Percentiles rank a stretch among this genome's conserved stretches.
These are phyloP conservation scores for Cryptoleucopteryx plumbea DNA, from an alignment of 2,113 vertebrate species.

Conservation along the genomic window DNA sequence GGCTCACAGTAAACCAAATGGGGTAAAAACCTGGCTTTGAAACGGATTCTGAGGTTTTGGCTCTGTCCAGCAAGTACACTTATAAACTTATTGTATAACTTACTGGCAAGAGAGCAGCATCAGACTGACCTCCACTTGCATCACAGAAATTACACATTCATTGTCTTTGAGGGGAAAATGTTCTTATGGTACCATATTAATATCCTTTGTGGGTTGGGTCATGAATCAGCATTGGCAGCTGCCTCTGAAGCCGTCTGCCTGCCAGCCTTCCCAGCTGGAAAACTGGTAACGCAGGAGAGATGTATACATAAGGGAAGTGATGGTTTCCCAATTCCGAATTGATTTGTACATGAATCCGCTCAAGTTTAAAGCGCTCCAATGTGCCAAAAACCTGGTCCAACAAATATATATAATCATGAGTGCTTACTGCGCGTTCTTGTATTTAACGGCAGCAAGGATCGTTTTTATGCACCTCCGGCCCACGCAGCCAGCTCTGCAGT, in stretches of 20 bases:
- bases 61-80: not conserved
- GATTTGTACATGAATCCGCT: not conserved
- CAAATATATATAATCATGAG: not conserved
- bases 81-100: slow-evolving; percentile 51
- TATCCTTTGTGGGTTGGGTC: slow-evolving; percentile 33
- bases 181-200: slow-evolving; percentile 48
- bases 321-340: slow-evolving; percentile 37
- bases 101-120: not conserved
- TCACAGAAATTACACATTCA: slow-evolving; percentile 56
- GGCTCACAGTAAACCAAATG: slow-evolving; percentile 26
- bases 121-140: slow-evolving; percentile 46
- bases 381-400: slow-evolving; percentile 17
- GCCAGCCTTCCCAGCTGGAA: slow-evolving; percentile 68
- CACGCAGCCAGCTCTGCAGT: not conserved
- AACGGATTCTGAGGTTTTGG: slow-evolving; percentile 34
- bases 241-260: slow-evolving; percentile 12
- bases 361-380: not conserved
- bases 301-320: slow-evolving; percentile 17
- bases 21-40: slow-evolving; percentile 33
- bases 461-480: not conserved
- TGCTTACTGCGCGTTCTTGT: not conserved
- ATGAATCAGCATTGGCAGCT: slow-evolving; percentile 63
- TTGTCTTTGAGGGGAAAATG: slow-evolving; percentile 5
- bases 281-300: slow-evolving; percentile 3
- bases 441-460: not conserved